Conservation (phyloP, 2,888 invertebrate genomes). For the Mayetiola destructor region DNA sequence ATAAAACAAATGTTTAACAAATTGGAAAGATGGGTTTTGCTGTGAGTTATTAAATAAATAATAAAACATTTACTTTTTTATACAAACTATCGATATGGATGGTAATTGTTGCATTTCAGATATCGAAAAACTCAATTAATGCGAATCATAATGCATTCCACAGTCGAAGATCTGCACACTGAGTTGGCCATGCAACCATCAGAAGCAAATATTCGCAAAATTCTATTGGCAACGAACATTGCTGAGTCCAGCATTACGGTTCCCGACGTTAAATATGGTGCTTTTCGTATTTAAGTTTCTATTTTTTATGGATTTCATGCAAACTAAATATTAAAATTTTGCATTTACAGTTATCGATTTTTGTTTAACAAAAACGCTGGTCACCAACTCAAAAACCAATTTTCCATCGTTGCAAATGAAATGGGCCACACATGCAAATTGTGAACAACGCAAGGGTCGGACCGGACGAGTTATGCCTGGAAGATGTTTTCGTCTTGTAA, state of each 20-base stretch:
- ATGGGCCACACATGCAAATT: conserved; percentile 85
- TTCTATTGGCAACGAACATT: conserved; percentile 81
- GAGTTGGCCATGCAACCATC: conserved; percentile 1
- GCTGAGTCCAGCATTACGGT: conserved; percentile 88
- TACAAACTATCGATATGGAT: conserved; percentile 32
- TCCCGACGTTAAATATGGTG: conserved; percentile 60
- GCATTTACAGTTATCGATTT: conserved; percentile 65
- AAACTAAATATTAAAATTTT: background rate
- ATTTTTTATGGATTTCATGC: background rate
- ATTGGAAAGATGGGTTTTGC: conserved; percentile 22
- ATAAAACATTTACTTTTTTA: conserved; percentile 26
- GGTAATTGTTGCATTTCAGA: too few relatives aligned
- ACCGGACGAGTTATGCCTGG: conserved; percentile 77
- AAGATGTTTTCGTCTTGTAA: conserved; percentile 69
- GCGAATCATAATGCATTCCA: background rate
- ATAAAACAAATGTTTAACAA: conserved; percentile 53
- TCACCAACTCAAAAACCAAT: conserved; percentile 61
- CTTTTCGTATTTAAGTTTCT: background rate
- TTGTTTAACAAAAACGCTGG: conserved; percentile 72
- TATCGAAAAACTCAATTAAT: background rate
- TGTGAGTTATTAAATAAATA: background rate
- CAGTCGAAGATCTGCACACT: background rate
- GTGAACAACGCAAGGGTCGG: conserved; percentile 60
- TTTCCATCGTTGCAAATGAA: conserved; percentile 47
- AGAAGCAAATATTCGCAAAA: conserved; percentile 44